These are phyloP conservation scores for Megamerina dolium DNA, from an alignment of 2,888 invertebrate species.

Conservation along the genomic window DNA sequence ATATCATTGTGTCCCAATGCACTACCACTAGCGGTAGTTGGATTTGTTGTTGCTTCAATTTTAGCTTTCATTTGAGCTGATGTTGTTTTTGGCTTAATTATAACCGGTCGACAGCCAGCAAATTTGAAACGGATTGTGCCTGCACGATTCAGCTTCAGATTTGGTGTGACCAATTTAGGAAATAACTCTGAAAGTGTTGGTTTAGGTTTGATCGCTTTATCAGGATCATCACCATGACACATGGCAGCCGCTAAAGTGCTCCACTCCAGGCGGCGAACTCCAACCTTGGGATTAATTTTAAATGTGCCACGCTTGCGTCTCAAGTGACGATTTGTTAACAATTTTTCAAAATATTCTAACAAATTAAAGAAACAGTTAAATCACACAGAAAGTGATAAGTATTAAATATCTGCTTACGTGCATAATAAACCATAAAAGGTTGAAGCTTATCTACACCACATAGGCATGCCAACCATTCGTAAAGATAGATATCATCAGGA, in stretches of 20 bases:
- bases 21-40: constrained; percentile 13
- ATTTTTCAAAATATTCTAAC: constrained; percentile 33
- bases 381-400: too few relatives aligned
- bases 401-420: constrained; percentile 30
- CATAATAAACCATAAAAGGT: constrained; percentile 42
- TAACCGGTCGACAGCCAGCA: constrained; percentile 41
- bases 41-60: constrained; percentile 1
- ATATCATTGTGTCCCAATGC: constrained; percentile 31
- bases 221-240: constrained; percentile 43
- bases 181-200: constrained; percentile 31
- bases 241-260: constrained; percentile 35
- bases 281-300: constrained; percentile 34
- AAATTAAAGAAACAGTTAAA: too few relatives aligned
- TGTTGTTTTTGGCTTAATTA: constrained; percentile 33
- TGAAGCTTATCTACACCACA: constrained; percentile 41
- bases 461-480: constrained; percentile 45
- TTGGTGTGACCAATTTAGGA: constrained; percentile 32
- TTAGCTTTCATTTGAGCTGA: constrained; percentile 9
- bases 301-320: constrained; percentile 30
- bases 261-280: constrained; percentile 41
- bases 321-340: constrained; percentile 27
- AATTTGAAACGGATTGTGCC: constrained; percentile 46
- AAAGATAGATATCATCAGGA: constrained; percentile 43
- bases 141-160: constrained; percentile 34
- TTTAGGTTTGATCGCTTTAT: constrained; percentile 33